phyloP scores from a whole-genome alignment of 2,113 vertebrate species.

The Epinephelus moara region DNA sequence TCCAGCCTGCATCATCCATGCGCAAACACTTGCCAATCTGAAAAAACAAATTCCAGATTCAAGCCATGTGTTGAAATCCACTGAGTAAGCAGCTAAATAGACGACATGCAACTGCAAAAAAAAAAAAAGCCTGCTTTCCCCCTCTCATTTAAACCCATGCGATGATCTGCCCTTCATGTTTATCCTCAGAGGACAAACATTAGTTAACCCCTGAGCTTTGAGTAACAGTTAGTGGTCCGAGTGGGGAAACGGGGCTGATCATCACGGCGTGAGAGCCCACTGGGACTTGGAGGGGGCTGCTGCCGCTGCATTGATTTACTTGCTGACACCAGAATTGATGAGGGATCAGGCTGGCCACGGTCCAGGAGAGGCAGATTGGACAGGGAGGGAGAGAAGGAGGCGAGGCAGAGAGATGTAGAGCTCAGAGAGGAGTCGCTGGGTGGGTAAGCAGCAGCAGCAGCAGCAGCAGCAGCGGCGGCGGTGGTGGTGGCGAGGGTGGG shows the following conservation, averaged over 20 bases:
- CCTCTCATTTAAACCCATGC: constrained; percentile 41
- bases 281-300: constrained; percentile 65
- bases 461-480: no score
- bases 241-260: constrained; percentile 61
- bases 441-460: constrained; percentile 26
- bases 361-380: constrained; percentile 78
- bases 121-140: not conserved
- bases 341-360: constrained; percentile 77
- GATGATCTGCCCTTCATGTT: constrained; percentile 69
- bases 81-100: constrained; percentile 50
- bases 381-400: constrained; percentile 32
- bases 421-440: constrained; percentile 42
- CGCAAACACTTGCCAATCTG: constrained; percentile 51
- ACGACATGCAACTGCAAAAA: constrained; percentile 20
- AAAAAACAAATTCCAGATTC: constrained; percentile 37
- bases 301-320: constrained; percentile 83
- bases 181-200: constrained; percentile 79
- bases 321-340: constrained; percentile 85
- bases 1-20: constrained; percentile 51
- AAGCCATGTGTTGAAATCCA: constrained; percentile 60
- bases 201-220: constrained; percentile 77
- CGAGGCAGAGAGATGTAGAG: constrained; percentile 54
- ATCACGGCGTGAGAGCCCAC: constrained; percentile 57
- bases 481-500: constrained; percentile 31
- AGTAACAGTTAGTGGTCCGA: constrained; percentile 66